These are phyloP conservation scores for Conger conger DNA, from an alignment of 2,113 vertebrate species.

Conservation along the genomic window DNA sequence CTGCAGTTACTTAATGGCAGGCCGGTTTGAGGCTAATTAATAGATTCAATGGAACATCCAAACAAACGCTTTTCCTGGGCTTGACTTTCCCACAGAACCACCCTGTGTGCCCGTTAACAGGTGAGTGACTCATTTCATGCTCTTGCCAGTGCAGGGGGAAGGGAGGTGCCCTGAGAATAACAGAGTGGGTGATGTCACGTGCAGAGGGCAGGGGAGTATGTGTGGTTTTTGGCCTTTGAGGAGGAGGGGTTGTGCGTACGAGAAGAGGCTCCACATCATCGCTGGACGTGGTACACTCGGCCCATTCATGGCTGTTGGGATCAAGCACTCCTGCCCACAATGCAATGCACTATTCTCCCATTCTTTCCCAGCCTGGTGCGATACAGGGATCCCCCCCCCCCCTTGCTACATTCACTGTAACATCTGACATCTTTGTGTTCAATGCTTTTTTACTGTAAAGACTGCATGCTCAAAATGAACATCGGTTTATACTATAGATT, in stretches of 20 bases:
- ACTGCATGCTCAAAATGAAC: neutral
- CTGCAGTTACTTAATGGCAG: neutral
- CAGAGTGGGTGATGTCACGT: neutral
- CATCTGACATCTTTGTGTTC: neutral
- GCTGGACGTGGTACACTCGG: neutral
- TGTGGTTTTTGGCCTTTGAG: neutral
- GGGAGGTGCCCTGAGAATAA: neutral
- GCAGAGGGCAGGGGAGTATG: neutral
- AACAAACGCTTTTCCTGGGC: neutral
- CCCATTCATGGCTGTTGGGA: constrained; percentile 2
- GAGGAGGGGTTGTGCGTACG: neutral
- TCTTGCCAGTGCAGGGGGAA: neutral
- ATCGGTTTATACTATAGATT: neutral
- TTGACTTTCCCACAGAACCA: neutral
- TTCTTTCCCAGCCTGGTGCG: neutral
- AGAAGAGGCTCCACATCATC: neutral
- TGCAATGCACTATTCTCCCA: neutral
- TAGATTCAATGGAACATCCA: neutral
- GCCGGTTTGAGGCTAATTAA: neutral
- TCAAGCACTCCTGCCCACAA: neutral
- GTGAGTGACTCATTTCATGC: neutral
- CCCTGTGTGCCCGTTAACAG: neutral
- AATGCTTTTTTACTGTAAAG: neutral
- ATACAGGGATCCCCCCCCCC: neutral
- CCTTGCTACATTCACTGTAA: neutral